Evolutionary conservation across 2,888 invertebrate genomes (phyloP).

Genomic region (Dicycla oo): DNA sequence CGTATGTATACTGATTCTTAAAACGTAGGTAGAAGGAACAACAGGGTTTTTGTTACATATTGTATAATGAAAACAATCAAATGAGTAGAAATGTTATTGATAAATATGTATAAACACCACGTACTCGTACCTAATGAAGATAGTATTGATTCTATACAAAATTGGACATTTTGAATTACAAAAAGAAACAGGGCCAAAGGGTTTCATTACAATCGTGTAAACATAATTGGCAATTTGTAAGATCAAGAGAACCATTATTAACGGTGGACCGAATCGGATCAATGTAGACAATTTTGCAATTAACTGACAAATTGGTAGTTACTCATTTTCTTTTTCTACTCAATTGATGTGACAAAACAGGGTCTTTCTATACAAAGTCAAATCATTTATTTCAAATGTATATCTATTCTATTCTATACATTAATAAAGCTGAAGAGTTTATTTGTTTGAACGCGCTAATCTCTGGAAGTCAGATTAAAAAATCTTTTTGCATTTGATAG

Average conservation of each 20-base stretch:
- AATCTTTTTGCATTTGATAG: too few species aligned
- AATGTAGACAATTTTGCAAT: slow-evolving; percentile 46
- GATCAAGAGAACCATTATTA: slow-evolving; percentile 55
- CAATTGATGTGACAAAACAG: background rate
- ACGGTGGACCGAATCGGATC: slow-evolving; percentile 51
- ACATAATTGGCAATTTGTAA: slow-evolving; percentile 63
- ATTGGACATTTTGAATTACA: slow-evolving; percentile 33
- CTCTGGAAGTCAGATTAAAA: too few species aligned
- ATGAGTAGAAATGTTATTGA: too few species aligned
- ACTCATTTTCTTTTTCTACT: slow-evolving; percentile 7
- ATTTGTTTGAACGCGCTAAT: too few species aligned
- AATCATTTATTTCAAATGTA: too few species aligned
- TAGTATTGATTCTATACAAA: slow-evolving; percentile 11
- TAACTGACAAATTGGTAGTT: slow-evolving; percentile 40
- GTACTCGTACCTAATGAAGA: background rate
- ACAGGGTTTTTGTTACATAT: too few species aligned
- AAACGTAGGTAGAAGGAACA: too few species aligned
- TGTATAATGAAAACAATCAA: background rate
- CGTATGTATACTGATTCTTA: too few species aligned
- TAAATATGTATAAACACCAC: background rate
- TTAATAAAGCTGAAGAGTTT: too few species aligned
- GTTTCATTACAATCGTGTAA: slow-evolving; percentile 56
- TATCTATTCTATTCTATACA: too few species aligned
- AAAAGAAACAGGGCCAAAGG: slow-evolving; percentile 45
- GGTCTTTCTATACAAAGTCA: background rate